Conservation (phyloP, 1,140 invertebrate genomes). For the Eumaeus atala region DNA sequence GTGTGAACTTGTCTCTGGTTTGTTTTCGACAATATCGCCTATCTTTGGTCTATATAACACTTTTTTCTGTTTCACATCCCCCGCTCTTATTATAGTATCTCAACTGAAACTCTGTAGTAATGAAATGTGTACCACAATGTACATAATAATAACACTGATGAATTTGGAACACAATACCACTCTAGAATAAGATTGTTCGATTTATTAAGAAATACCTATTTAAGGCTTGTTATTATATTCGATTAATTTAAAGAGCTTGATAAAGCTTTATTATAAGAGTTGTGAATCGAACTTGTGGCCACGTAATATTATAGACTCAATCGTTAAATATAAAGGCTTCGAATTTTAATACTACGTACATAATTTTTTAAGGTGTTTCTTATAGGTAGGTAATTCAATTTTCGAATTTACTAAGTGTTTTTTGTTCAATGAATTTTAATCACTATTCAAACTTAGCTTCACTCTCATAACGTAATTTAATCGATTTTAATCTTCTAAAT, state of each 20-base stretch:
- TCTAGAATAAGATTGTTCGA: slow-evolving; percentile 4
- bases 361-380: slow-evolving; percentile 23
- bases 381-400: slow-evolving; percentile 24
- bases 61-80: slow-evolving; percentile 36
- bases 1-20: slow-evolving; percentile 30
- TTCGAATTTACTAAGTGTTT: slow-evolving; percentile 14
- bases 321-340: slow-evolving; percentile 22
- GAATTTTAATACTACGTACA: slow-evolving; percentile 20
- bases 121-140: no score
- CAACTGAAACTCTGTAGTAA: no score
- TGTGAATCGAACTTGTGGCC: slow-evolving; percentile 72
- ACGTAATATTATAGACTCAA: slow-evolving; percentile 41
- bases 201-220: slow-evolving; percentile 23
- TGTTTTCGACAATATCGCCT: slow-evolving; percentile 24
- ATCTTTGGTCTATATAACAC: slow-evolving; percentile 63
- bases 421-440: slow-evolving; percentile 5
- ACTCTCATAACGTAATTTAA: slow-evolving; percentile 6
- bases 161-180: not conserved
- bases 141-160: slow-evolving; percentile 1
- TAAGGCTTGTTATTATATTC: slow-evolving; percentile 31
- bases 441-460: slow-evolving; percentile 5
- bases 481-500: slow-evolving; percentile 3
- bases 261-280: slow-evolving; percentile 71
- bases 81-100: not conserved
- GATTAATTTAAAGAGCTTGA: slow-evolving; percentile 69